A percentile compares a stretch with the other conserved stretches of the same genome.
phyloP scores from a whole-genome alignment of 2,888 invertebrate genomes.

The Mimumesa dahlbomi region DNA sequence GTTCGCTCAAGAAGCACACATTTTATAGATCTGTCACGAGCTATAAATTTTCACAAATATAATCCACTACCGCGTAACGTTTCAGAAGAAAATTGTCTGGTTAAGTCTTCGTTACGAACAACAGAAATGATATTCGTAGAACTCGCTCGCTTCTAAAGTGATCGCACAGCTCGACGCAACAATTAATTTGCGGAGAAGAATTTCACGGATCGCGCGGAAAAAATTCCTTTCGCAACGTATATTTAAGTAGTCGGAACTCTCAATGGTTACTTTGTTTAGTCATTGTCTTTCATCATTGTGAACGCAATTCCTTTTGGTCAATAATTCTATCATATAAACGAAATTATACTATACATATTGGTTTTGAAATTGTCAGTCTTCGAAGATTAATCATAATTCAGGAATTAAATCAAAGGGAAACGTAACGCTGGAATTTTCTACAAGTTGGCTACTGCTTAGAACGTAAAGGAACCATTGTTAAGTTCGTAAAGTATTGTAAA shows the following conservation, averaged over 20 bases:
- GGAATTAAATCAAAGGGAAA: background rate
- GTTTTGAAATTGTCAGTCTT: constrained; percentile 40
- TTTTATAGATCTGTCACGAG: constrained; percentile 9
- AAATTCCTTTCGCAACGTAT: background rate
- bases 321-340: constrained; percentile 15
- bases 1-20: constrained; percentile 28
- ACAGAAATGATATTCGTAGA: too few species aligned
- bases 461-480: constrained; percentile 8
- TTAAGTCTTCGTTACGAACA: too few species aligned
- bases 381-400: constrained; percentile 12
- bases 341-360: background rate
- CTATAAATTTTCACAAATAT: constrained; percentile 6
- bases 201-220: background rate
- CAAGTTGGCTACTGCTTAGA: constrained; percentile 1
- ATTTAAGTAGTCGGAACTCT: background rate
- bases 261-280: background rate
- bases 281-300: background rate
- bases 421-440: background rate
- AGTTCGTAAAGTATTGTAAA: background rate
- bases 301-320: constrained; percentile 46
- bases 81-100: too few species aligned
- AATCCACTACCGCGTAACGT: constrained; percentile 8
- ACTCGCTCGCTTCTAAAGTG: background rate
- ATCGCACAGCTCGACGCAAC: background rate
- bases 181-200: too few species aligned